Conservation (phyloP, 2,797 vertebrate genomes). For the Myotis findleyi region DNA sequence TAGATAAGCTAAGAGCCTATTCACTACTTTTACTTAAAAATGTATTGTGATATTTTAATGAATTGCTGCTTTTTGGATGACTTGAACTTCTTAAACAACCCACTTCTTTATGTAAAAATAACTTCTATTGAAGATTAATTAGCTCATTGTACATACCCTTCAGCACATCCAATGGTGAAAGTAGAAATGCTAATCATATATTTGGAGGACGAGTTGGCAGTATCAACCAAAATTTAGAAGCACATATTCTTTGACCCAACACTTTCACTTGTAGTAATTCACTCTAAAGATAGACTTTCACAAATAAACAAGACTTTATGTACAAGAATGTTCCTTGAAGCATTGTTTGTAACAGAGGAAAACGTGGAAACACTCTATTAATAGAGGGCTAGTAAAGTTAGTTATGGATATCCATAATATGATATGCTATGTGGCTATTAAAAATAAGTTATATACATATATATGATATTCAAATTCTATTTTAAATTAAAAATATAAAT, state of each 20-base stretch:
- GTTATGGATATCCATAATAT: neutral
- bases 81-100: neutral
- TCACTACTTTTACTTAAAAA: conserved; percentile 1
- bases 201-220: neutral
- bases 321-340: neutral
- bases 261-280: neutral
- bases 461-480: neutral
- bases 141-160: neutral
- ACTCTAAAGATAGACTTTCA: neutral
- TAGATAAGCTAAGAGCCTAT: neutral
- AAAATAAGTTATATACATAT: neutral
- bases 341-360: neutral
- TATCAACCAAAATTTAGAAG: neutral
- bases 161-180: neutral
- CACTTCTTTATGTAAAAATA: neutral
- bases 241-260: neutral
- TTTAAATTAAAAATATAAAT: neutral
- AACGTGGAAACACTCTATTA: neutral
- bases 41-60: neutral
- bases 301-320: neutral
- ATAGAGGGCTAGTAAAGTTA: neutral
- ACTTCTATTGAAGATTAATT: neutral
- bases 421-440: neutral
- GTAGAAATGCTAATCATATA: neutral
- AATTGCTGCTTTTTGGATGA: neutral